These are phyloP conservation scores for Muntiacus muntjak DNA, from an alignment of 2,113 vertebrate species.

Conservation along the genomic window DNA sequence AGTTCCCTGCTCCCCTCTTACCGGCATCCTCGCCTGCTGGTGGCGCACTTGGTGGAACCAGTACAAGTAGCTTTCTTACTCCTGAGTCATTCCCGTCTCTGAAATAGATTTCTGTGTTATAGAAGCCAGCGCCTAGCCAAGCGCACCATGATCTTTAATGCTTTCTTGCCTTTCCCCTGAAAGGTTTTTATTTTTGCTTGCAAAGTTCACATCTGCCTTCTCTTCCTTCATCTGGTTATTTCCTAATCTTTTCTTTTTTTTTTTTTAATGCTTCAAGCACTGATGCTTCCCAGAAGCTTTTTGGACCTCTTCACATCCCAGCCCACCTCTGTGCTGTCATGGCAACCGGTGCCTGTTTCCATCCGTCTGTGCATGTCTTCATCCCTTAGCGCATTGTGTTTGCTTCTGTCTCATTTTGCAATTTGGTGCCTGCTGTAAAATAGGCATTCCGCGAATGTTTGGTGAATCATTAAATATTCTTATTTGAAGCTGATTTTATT, in stretches of 20 bases:
- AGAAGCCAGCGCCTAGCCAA: background rate
- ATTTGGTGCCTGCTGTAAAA: background rate
- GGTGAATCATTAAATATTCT: background rate
- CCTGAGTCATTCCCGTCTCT: background rate
- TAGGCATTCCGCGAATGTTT: background rate
- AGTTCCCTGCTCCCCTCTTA: background rate
- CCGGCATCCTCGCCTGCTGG: background rate
- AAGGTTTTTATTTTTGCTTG: background rate
- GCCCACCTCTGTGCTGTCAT: background rate
- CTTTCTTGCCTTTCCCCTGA: background rate
- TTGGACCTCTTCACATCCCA: background rate
- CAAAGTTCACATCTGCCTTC: background rate
- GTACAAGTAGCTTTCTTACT: background rate
- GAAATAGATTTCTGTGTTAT: background rate
- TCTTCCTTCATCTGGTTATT: background rate
- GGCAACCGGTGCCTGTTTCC: background rate
- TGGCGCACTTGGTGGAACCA: background rate
- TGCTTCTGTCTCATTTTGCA: background rate
- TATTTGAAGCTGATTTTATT: constrained; percentile 29
- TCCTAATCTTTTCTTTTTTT: background rate
- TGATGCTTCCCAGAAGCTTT: background rate
- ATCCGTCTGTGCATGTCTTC: accelerated
- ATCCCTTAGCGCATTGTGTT: background rate
- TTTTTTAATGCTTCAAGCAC: background rate
- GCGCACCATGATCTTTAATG: background rate